Conservation (phyloP, 2,113 vertebrate genomes). For the Rhinopomastus cyanomelas region DNA sequence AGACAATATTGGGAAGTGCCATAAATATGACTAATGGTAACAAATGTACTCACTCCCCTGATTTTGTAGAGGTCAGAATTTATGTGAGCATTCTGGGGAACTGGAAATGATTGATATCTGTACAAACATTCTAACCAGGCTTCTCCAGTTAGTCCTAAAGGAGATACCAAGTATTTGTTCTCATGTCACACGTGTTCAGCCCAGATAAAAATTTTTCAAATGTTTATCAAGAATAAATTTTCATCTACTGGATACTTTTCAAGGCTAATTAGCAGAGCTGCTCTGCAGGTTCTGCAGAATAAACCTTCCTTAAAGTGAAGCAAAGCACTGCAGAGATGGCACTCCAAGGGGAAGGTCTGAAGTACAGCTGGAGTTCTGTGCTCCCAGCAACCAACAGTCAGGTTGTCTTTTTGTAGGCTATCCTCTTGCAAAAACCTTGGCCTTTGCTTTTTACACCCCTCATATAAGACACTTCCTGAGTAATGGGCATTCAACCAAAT, state of each 20-base stretch:
- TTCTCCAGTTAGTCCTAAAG: constrained; percentile 8
- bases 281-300: not conserved
- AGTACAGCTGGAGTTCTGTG: not conserved
- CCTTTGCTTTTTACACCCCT: not conserved
- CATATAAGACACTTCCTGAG: not conserved
- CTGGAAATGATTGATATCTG: constrained; percentile 14
- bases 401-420: not conserved
- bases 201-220: not conserved
- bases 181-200: not conserved
- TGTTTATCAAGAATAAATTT: not conserved
- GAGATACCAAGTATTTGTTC: not conserved
- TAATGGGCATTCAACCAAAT: not conserved
- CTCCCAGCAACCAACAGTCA: not conserved
- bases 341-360: not conserved
- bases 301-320: not conserved
- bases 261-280: not conserved
- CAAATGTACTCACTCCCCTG: not conserved
- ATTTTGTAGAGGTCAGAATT: constrained; percentile 9
- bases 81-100: not conserved
- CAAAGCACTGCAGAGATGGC: not conserved
- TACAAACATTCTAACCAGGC: not conserved
- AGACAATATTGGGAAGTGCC: not conserved
- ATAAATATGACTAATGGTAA: constrained; percentile 3
- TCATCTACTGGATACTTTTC: not conserved
- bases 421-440: not conserved